Conservation (phyloP, 2,888 invertebrate species). For the Hypercompe scribonia region DNA sequence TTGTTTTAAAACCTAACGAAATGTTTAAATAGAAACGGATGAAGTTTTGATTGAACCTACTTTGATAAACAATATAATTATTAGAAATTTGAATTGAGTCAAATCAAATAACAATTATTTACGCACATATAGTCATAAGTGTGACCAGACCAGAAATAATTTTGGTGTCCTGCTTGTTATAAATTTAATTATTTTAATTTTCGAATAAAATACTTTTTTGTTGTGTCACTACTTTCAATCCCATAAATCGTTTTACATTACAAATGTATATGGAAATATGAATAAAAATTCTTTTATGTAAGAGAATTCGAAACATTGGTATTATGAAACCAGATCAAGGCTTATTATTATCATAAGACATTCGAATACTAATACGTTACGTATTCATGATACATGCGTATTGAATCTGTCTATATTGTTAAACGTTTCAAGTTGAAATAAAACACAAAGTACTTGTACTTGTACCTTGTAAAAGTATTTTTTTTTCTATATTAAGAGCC, state of each 20-base stretch:
- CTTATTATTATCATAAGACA: slow-evolving; percentile 56
- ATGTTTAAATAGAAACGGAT: background rate
- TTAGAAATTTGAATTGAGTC: background rate
- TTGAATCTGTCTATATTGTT: background rate
- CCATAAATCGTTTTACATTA: background rate
- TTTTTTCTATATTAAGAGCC: too few relatives aligned
- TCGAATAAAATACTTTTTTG: too few relatives aligned
- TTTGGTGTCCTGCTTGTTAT: too few relatives aligned
- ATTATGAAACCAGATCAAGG: slow-evolving; percentile 77
- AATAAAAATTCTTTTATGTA: slow-evolving; percentile 62
- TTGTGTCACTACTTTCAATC: background rate
- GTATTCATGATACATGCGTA: background rate
- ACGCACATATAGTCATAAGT: too few relatives aligned
- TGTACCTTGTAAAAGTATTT: background rate
- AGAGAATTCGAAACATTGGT: slow-evolving; percentile 62
- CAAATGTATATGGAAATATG: too few relatives aligned
- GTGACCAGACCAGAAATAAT: too few relatives aligned
- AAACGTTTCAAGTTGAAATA: background rate
- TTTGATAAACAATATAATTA: background rate
- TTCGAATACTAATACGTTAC: slow-evolving; percentile 31
- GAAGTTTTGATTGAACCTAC: background rate
- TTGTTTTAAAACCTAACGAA: background rate
- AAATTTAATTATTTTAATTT: too few relatives aligned
- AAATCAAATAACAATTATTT: background rate
- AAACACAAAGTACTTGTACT: background rate